Evolutionary conservation across 1,140 invertebrate species (phyloP), one percentile per base, ranked within the genome.

Genomic region (Drosophila elegans): DNA sequence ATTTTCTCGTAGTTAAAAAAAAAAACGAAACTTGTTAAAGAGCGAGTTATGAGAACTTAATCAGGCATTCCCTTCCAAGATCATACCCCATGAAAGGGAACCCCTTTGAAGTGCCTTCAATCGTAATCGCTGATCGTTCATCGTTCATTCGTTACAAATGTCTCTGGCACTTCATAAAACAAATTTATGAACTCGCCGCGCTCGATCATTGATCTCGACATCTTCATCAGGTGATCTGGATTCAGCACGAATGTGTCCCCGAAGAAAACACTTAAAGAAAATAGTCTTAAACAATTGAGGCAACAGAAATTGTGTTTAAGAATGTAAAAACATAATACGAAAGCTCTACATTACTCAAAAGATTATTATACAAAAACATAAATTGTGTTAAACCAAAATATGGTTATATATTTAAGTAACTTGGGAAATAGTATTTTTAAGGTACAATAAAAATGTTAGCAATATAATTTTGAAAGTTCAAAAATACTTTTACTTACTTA

Each of bases 151-250:
- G 84, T 89, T 89, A 89, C 84, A 89, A 89, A 89, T 89, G 84
- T 84, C 84, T 72, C 84, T 89, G 73, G 84, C 84, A 89, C 84
- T 89, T 89, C 84, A 89, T 89, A 89, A 89, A 89, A 89, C 84
- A 89, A 89, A 89, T 89, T 89, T 89, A 89, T 89, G 84, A 89
- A 89, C 84, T 89, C 68, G 80, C 64, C 80, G 80, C 67, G 12
- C 51, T 55, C 84, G 84, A 89, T 84, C 84, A 73, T 89, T 84
- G 84, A 89, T 89, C 84, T 89, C 84, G 85, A 89, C 84, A 80
- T 89, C 84, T 89, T 89, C 84, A 89, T 89, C 84, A 88, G 83
- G 84, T 85, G 81, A 56, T 67, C 55, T 34, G 55, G 71, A 80
- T 68, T 51, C 46, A 67, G 64, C 32, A 51, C 21, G 46, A 53